phyloP scores from a whole-genome alignment of 2,888 invertebrate species.

The Hydriomena furcata region DNA sequence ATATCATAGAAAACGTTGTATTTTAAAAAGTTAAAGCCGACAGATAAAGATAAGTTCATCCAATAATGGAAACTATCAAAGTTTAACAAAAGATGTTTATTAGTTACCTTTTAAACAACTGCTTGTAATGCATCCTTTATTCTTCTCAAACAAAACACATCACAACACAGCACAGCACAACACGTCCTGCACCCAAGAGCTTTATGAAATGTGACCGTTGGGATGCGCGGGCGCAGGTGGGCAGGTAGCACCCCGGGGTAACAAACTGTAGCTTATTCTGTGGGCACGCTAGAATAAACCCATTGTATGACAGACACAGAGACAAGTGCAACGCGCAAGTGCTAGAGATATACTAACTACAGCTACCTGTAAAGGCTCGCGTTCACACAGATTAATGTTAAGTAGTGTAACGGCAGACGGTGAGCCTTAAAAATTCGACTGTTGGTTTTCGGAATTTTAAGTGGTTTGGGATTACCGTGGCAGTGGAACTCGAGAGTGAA shows the following conservation, averaged over 20 bases:
- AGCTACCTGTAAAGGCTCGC: slow-evolving; percentile 30
- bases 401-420: slow-evolving; percentile 15
- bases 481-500: slow-evolving; percentile 13
- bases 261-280: slow-evolving; percentile 25
- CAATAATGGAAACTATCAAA: no score
- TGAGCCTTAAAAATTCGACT: slow-evolving; percentile 20
- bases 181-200: slow-evolving; percentile 40
- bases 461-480: slow-evolving; percentile 24
- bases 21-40: no score
- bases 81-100: no score
- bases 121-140: slow-evolving; percentile 77
- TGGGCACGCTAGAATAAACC: slow-evolving; percentile 28
- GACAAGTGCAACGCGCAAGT: slow-evolving; percentile 54
- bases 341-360: slow-evolving; percentile 47
- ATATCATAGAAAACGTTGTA: no score
- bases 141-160: slow-evolving; percentile 39
- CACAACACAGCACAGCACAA: slow-evolving; percentile 49
- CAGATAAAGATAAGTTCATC: no score
- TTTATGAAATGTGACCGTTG: slow-evolving; percentile 28
- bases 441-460: slow-evolving; percentile 35
- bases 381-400: slow-evolving; percentile 8
- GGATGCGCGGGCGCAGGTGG: slow-evolving; percentile 35
- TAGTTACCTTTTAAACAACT: slow-evolving; percentile 67
- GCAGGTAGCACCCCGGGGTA: slow-evolving; percentile 26
- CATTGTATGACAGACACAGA: slow-evolving; percentile 37